Base-by-base conservation (phyloP, 2,113 vertebrate genomes). In the Corythornis cristatus region DNA sequence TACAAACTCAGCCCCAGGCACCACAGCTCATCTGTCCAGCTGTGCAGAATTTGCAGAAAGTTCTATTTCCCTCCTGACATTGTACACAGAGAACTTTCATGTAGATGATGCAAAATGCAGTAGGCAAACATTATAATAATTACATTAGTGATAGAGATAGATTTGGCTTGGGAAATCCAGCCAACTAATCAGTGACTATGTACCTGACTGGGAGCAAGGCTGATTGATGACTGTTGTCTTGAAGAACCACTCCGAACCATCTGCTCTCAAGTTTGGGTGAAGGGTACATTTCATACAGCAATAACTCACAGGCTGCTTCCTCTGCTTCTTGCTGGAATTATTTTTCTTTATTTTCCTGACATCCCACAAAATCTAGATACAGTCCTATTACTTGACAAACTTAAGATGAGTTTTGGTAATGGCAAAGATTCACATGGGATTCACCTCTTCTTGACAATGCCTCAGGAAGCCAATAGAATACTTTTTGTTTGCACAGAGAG, bases 1-100 rank as follows among this genome's bases (percentile, higher is more conserved):
- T 93, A 91, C 78, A 94, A 96, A 91, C 83, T 93, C 94, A 95
- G 78, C 91, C 81, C 11, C 18, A 4, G 71, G 87, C n/a, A 20
- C 68, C 76, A 67, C 77, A 88, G 48, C 81, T 92, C 83, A 76
- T 90, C 86, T 95, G 83, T 92, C 91, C 93, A 97, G 90, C 94
- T 95, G 94, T 86, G 91, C 29, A 66, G 75, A 81, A 96, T 93
- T 83, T 95, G 92, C 74, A 91, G 67, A 65, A 91, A 83, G 71
- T 91, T 90, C 86, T 93, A 95, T 89, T 92, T 46, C 68, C 74
- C 43, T 76, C 42, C 80, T 1, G 1, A 42, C 65, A 78, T 21
- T 64, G 45, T 61, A 82, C 43, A 78, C 45, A 50, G 33, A 95
- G 35, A 91, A 72, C 40, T 93, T 96, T 92, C 84, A 92, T 78